Evolutionary conservation across 2,113 vertebrate species (phyloP).

Genomic region (Narcine bancroftii): DNA sequence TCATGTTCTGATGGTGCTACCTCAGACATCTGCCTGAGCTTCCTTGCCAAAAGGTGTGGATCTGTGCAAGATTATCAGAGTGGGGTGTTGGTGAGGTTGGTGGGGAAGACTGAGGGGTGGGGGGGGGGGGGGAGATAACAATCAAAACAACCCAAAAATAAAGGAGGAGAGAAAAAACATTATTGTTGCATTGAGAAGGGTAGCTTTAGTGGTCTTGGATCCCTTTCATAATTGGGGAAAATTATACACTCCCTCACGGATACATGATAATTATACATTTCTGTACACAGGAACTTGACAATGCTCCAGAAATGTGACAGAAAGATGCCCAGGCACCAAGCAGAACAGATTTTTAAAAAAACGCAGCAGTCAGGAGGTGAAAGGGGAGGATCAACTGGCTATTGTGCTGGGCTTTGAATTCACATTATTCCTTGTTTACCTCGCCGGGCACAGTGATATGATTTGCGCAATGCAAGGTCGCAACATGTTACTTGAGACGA

Average conservation of each 20-base stretch:
- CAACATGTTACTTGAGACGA: slow-evolving; percentile 69
- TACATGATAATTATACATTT: slow-evolving; percentile 86
- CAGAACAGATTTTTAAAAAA: slow-evolving; percentile 52
- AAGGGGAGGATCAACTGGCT: slow-evolving; percentile 14
- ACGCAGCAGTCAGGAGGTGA: slow-evolving; percentile 39
- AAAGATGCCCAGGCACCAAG: slow-evolving; percentile 53
- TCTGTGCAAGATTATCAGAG: not conserved
- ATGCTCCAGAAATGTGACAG: slow-evolving; percentile 66
- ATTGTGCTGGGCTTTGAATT: slow-evolving; percentile 41
- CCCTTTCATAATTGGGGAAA: slow-evolving; percentile 88
- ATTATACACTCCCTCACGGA: slow-evolving; percentile 83
- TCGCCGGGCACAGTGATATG: slow-evolving; percentile 76
- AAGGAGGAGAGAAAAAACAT: not conserved
- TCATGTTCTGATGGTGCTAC: not conserved
- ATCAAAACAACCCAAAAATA: slow-evolving; percentile 1
- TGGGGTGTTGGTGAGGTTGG: not conserved
- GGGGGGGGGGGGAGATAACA: not conserved
- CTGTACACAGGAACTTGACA: slow-evolving; percentile 67
- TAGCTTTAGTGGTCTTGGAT: slow-evolving; percentile 65
- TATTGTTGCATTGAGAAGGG: slow-evolving; percentile 45
- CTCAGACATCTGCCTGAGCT: not conserved
- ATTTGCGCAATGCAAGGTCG: slow-evolving; percentile 77
- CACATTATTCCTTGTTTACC: slow-evolving; percentile 64
- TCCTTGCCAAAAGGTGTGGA: slow-evolving; percentile 23
- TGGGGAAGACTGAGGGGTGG: not conserved